Evolutionary conservation across 2,113 vertebrate genomes (phyloP).

Genomic region (Pelecanoides urinatrix): DNA sequence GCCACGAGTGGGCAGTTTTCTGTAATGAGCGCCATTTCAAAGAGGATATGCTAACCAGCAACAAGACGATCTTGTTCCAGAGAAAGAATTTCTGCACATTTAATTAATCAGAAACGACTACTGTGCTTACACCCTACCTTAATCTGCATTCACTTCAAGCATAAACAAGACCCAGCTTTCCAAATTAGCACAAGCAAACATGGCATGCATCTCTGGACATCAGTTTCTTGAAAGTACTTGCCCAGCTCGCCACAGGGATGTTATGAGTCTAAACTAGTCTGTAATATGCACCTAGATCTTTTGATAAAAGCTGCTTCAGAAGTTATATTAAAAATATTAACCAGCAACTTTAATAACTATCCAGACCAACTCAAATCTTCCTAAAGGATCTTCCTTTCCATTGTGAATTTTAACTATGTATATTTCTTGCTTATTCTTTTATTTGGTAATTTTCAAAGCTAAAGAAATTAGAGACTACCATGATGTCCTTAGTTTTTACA

Average conservation of each 20-base stretch:
- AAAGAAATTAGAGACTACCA: slow-evolving; percentile 24
- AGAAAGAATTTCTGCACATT: slow-evolving; percentile 47
- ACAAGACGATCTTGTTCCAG: slow-evolving; percentile 58
- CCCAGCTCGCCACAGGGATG: slow-evolving; percentile 46
- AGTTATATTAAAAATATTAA: slow-evolving; percentile 62
- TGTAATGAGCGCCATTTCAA: slow-evolving; percentile 50
- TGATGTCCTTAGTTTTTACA: not conserved
- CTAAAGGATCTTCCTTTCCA: slow-evolving; percentile 2
- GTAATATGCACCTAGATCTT: slow-evolving; percentile 53
- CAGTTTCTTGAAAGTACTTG: slow-evolving; percentile 64
- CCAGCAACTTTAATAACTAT: slow-evolving; percentile 20
- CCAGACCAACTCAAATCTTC: slow-evolving; percentile 2
- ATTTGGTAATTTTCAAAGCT: slow-evolving; percentile 22
- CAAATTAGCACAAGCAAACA: slow-evolving; percentile 49
- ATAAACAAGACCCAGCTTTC: slow-evolving; percentile 55
- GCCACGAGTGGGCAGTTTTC: slow-evolving; percentile 60
- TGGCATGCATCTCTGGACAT: slow-evolving; percentile 52
- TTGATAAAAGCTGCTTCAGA: slow-evolving; percentile 45
- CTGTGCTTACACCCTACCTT: slow-evolving; percentile 50
- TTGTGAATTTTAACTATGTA: not conserved
- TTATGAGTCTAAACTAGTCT: slow-evolving; percentile 50
- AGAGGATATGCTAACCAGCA: slow-evolving; percentile 62
- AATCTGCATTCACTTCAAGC: slow-evolving; percentile 63
- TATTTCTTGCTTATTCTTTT: slow-evolving; percentile 30
- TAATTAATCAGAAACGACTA: slow-evolving; percentile 55